Percentiles rank a stretch among this genome's conserved stretches.
Evolutionary conservation across 2,113 vertebrate species (phyloP).

Genomic region (Smithornis capensis): DNA sequence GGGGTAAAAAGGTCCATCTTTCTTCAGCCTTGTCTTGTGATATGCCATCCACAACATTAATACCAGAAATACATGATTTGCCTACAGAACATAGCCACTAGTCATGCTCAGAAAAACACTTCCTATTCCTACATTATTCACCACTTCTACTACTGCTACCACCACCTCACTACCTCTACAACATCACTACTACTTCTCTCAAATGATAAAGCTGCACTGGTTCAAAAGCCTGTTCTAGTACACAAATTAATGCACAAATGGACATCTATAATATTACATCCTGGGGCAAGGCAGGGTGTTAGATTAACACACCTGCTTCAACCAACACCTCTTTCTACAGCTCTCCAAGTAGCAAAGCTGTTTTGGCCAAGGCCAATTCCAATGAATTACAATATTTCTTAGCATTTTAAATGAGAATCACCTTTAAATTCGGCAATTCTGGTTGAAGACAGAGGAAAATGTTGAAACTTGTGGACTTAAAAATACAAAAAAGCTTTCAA

Average conservation of each 20-base stretch:
- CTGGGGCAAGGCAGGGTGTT: rapidly evolving
- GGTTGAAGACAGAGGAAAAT: not conserved
- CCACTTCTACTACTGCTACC: not conserved
- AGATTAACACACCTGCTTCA: not conserved
- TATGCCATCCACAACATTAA: not conserved
- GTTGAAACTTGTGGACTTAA: not conserved
- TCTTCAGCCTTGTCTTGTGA: not conserved
- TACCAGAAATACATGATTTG: not conserved
- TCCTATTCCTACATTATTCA: not conserved
- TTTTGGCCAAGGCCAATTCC: not conserved
- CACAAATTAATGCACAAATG: not conserved
- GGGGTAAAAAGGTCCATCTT: not conserved
- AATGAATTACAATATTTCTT: not conserved
- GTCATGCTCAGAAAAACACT: not conserved
- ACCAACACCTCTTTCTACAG: not conserved
- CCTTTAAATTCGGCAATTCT: not conserved
- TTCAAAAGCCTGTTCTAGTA: not conserved
- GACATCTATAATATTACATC: not conserved
- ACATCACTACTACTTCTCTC: not conserved
- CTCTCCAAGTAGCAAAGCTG: not conserved
- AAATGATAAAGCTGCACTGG: not conserved
- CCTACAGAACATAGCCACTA: not conserved
- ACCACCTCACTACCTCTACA: not conserved
- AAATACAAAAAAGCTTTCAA: not conserved
- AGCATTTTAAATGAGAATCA: not conserved